These are phyloP conservation scores for Porites australiensis DNA, from an alignment of 64 coral and sea anemone species.

Conservation along the genomic window DNA sequence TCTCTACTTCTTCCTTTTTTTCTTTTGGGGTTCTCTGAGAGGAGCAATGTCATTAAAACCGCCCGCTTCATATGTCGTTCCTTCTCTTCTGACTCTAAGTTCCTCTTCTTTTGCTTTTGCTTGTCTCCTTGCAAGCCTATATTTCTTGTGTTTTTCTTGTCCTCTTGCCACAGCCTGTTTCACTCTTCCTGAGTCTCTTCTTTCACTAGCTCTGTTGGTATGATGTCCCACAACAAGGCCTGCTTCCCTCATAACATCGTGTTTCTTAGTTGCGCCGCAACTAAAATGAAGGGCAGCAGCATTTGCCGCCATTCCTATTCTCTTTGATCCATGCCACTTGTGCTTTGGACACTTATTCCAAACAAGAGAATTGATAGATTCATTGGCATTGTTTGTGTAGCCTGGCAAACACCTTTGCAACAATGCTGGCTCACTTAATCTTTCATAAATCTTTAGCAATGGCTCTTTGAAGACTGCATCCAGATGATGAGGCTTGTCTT, in stretches of 20 bases:
- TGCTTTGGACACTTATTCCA: conserved; percentile 67
- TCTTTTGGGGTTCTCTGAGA: no score
- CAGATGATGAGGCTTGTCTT: conserved; percentile 57
- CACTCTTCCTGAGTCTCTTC: conserved; percentile 64
- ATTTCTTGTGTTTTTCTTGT: conserved; percentile 61
- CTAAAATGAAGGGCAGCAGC: conserved; percentile 59
- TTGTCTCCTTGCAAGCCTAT: conserved; percentile 58
- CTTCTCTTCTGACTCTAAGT: conserved; percentile 54
- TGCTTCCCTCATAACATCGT: conserved; percentile 41
- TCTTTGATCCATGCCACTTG: conserved; percentile 32
- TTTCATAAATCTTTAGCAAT: conserved; percentile 29
- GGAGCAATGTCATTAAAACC: no score
- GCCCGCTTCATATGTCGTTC: conserved; percentile 66
- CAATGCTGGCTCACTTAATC: conserved; percentile 17
- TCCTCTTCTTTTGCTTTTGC: conserved; percentile 56
- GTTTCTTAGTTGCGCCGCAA: conserved; percentile 56
- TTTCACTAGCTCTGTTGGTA: conserved; percentile 35
- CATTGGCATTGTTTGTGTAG: conserved; percentile 59
- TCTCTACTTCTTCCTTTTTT: no score
- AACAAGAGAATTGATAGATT: conserved; percentile 42
- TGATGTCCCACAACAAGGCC: conserved; percentile 33
- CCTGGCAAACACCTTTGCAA: conserved; percentile 62
- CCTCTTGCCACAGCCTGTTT: conserved; percentile 41
- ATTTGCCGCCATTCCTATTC: conserved; percentile 54
- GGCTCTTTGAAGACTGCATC: conserved; percentile 36